phyloP scores from a whole-genome alignment of 2,888 invertebrate species.

The Tiliacea citrago region DNA sequence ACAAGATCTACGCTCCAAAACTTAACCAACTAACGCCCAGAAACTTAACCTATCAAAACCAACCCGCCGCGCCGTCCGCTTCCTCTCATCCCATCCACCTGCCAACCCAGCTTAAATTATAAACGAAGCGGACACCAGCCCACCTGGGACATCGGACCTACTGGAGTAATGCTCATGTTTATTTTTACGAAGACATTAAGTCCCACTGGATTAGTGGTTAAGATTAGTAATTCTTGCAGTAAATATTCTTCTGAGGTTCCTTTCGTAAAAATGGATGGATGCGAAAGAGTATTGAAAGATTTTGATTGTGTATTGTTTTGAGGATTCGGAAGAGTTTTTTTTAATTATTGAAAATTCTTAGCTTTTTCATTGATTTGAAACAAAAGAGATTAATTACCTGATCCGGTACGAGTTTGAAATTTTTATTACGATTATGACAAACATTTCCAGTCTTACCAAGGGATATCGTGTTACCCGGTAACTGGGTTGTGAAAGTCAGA shows the following conservation, averaged over 20 bases:
- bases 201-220: conserved; percentile 54
- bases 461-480: no score
- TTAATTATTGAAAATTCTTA: not conserved
- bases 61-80: conserved; percentile 47
- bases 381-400: not conserved
- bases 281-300: conserved; percentile 1
- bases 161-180: conserved; percentile 74
- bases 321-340: not conserved
- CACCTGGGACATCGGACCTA: conserved; percentile 81
- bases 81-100: conserved; percentile 63
- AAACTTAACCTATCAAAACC: conserved; percentile 34
- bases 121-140: conserved; percentile 78
- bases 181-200: conserved; percentile 70
- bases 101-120: conserved; percentile 80
- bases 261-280: conserved; percentile 14
- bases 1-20: not conserved
- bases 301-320: conserved; percentile 17
- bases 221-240: conserved; percentile 45
- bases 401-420: not conserved
- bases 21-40: not conserved
- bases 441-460: no score
- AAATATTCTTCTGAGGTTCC: conserved; percentile 29
- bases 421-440: not conserved
- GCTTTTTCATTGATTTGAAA: not conserved
- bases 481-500: no score